Evolutionary conservation across 2,888 invertebrate species (phyloP).

Genomic region (Therioaphis trifolii): DNA sequence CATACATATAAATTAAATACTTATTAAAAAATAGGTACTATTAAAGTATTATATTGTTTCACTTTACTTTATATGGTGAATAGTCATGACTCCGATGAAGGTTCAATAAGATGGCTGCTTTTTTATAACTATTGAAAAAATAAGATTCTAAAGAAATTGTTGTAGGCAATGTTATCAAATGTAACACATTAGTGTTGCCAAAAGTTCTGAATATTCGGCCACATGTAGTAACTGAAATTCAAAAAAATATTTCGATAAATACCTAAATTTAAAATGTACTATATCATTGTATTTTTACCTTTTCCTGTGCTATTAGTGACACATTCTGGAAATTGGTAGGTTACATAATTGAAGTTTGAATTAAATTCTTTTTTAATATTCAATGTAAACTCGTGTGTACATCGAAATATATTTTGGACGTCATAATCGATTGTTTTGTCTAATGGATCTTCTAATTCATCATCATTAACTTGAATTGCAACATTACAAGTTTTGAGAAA

Average conservation of each 20-base stretch:
- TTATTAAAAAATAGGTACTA: no score
- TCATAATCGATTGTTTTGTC: constrained; percentile 33
- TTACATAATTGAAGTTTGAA: constrained; percentile 48
- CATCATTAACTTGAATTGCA: constrained; percentile 38
- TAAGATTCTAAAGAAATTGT: constrained; percentile 44
- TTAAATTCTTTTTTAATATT: constrained; percentile 50
- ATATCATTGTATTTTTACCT: neutral
- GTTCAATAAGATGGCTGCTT: constrained; percentile 37
- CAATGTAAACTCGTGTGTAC: constrained; percentile 53
- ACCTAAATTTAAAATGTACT: neutral
- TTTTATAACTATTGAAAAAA: constrained; percentile 50
- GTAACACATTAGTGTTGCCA: constrained; percentile 54
- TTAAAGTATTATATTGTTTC: neutral
- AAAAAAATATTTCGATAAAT: constrained; percentile 7
- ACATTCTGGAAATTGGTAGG: constrained; percentile 54
- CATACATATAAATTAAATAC: neutral
- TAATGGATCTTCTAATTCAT: constrained; percentile 43
- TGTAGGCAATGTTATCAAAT: constrained; percentile 50
- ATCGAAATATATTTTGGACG: constrained; percentile 56
- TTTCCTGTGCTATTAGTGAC: constrained; percentile 45
- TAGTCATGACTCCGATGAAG: constrained; percentile 32
- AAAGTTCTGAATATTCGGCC: constrained; percentile 44
- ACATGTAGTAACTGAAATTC: constrained; percentile 35
- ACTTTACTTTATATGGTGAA: constrained; percentile 26
- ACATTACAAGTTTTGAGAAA: constrained; percentile 17